Conservation (phyloP, 2,888 invertebrate genomes). For the Archips crataeganus region DNA sequence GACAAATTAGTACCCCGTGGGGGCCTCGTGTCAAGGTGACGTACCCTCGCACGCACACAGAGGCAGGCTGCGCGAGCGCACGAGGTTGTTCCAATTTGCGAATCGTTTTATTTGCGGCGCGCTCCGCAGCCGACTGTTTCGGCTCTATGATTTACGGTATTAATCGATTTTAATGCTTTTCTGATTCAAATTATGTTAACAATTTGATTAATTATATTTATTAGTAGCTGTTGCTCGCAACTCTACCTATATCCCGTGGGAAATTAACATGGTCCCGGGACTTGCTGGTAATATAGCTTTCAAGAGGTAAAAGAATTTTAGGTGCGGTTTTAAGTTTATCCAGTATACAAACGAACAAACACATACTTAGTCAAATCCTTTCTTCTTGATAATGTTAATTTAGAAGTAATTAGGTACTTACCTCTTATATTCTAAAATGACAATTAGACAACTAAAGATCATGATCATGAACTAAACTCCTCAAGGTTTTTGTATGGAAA, state of each 20-base stretch:
- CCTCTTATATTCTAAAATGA: not conserved
- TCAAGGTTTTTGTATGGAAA: too few species aligned
- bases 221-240: not conserved
- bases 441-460: not conserved
- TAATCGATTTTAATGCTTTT: constrained; percentile 20
- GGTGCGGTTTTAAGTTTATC: too few species aligned
- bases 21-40: constrained; percentile 81
- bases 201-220: not conserved
- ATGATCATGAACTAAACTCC: too few species aligned
- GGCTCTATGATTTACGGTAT: constrained; percentile 34
- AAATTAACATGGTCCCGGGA: too few species aligned
- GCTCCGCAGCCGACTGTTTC: constrained; percentile 34
- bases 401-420: not conserved
- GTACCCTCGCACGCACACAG: constrained; percentile 71
- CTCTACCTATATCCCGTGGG: too few species aligned
- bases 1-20: constrained; percentile 70
- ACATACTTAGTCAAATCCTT: too few species aligned
- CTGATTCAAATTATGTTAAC: not conserved
- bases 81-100: constrained; percentile 57
- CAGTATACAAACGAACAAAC: too few species aligned
- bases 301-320: too few species aligned
- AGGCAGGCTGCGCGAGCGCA: constrained; percentile 57
- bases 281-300: too few species aligned
- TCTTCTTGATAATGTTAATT: too few species aligned
- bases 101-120: constrained; percentile 51